Conservation (phyloP, 2,797 vertebrate species). For the Spheniscus humboldti region DNA sequence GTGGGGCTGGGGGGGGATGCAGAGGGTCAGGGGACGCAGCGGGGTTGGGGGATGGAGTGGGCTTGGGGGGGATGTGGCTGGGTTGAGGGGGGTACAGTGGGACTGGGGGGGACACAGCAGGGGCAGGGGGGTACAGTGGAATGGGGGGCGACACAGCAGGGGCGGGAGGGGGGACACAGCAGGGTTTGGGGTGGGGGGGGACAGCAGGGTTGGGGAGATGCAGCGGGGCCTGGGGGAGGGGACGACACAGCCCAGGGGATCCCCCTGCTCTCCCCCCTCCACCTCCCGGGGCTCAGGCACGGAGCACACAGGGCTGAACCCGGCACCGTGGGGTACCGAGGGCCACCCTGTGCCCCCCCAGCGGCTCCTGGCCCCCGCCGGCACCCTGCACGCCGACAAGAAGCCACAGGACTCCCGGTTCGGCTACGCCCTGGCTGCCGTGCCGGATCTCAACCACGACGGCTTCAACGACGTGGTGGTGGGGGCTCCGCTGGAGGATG, state of each 20-base stretch:
- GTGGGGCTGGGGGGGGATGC: too few species aligned
- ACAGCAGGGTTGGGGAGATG: background rate
- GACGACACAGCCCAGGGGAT: background rate
- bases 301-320: background rate
- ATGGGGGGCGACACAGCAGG: too few species aligned
- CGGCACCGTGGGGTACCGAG: rapidly evolving
- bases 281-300: too few species aligned
- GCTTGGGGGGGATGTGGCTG: too few species aligned
- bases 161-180: background rate
- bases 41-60: too few species aligned
- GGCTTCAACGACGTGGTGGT: conserved; percentile 83
- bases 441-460: conserved; percentile 89
- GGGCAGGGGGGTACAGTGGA: too few species aligned
- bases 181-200: background rate
- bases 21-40: too few species aligned
- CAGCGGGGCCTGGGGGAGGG: background rate
- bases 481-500: conserved; percentile 92
- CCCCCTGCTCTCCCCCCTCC: background rate
- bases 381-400: conserved; percentile 78
- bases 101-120: too few species aligned
- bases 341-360: background rate
- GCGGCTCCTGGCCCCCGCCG: conserved; percentile 78
- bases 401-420: conserved; percentile 87
- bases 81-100: too few species aligned
- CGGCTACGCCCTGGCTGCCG: conserved; percentile 84